Conservation (phyloP, 2,113 vertebrate genomes). For the Amblyornis subalaris region DNA sequence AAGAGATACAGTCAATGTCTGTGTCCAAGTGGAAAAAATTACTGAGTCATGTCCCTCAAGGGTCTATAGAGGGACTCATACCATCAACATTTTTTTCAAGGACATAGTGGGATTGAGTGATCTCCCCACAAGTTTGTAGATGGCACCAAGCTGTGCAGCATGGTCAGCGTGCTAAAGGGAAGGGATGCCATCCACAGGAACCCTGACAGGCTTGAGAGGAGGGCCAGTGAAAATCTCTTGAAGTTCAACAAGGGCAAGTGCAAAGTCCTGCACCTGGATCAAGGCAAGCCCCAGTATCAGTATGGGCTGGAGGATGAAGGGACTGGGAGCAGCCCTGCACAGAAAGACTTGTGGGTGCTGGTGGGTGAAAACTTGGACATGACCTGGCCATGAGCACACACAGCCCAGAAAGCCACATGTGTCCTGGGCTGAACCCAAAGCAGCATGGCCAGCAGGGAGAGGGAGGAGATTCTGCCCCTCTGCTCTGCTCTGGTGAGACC, state of each 20-base stretch:
- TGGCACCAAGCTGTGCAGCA: background rate
- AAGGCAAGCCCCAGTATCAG: no score
- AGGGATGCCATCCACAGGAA: background rate
- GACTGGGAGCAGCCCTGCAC: accelerated
- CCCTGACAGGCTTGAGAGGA: background rate
- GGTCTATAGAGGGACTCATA: background rate
- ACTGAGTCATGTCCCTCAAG: background rate
- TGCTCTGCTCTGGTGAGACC: accelerated
- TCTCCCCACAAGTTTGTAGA: background rate
- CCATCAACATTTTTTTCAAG: background rate
- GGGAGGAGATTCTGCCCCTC: background rate
- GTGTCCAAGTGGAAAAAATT: background rate
- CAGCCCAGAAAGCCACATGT: accelerated
- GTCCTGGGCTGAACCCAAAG: background rate
- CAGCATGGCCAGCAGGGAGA: accelerated
- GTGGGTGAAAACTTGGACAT: background rate
- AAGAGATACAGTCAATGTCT: background rate
- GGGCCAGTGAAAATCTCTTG: background rate
- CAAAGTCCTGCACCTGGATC: accelerated
- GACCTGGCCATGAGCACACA: background rate
- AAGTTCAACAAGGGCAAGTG: background rate
- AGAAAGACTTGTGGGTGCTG: accelerated
- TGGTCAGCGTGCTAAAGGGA: accelerated
- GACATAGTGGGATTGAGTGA: background rate
- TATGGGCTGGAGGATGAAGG: accelerated